phyloP scores from a whole-genome alignment of 1,140 invertebrate genomes.

The Trichoplusia ni region DNA sequence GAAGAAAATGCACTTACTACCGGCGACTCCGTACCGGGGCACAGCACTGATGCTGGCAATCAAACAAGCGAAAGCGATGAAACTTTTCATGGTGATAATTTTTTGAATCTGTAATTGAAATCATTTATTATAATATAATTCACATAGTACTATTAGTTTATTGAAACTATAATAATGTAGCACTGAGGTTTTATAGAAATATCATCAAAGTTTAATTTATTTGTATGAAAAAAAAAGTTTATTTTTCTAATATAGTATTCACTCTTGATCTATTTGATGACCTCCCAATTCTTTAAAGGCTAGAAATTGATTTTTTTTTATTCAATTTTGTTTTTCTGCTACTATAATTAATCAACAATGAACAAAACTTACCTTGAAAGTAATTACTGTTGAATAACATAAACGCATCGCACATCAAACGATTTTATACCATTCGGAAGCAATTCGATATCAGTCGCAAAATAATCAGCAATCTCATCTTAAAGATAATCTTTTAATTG shows the following conservation, averaged over 20 bases:
- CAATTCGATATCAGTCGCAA: background rate
- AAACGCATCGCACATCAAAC: background rate
- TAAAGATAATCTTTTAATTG: background rate
- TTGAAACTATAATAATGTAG: no score
- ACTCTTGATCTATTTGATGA: no score
- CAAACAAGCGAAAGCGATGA: conserved; percentile 38
- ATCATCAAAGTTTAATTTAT: no score
- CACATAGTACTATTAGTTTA: no score
- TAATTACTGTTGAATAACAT: background rate
- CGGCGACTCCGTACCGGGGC: conserved; percentile 11
- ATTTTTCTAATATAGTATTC: no score
- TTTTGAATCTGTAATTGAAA: background rate
- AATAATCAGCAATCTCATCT: background rate
- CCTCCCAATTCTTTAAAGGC: no score
- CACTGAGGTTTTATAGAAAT: no score
- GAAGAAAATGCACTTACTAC: no score
- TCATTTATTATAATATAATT: background rate
- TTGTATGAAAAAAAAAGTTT: no score
- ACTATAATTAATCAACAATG: no score
- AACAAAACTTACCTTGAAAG: background rate
- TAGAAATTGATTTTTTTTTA: no score
- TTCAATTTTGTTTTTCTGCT: no score
- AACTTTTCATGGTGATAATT: conserved; percentile 44
- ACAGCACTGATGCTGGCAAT: conserved; percentile 39
- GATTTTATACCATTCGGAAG: conserved; percentile 12